Percentiles rank a stretch among this genome's conserved stretches.
Evolutionary conservation across 2,888 invertebrate genomes (phyloP).

Genomic region (Crossocerus cetratus): DNA sequence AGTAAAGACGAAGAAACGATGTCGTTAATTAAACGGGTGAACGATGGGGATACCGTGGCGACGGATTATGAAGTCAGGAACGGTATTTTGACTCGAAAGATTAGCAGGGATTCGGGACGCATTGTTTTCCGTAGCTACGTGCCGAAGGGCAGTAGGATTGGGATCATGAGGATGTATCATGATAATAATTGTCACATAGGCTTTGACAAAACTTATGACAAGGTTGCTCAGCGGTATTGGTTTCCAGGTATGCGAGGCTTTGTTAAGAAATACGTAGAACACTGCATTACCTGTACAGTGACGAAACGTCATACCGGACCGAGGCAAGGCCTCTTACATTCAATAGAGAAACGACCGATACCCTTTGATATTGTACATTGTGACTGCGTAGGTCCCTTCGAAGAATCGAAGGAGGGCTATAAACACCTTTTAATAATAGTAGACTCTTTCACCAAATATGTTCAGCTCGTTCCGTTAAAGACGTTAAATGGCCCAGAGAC

Average conservation of each 20-base stretch:
- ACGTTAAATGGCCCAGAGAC: neutral
- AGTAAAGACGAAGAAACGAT: slow-evolving; percentile 3
- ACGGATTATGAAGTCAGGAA: neutral
- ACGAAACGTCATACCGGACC: neutral
- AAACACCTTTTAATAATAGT: neutral
- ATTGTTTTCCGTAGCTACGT: too few species aligned
- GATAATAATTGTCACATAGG: neutral
- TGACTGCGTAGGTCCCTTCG: neutral
- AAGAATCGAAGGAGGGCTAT: neutral
- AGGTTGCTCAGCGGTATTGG: neutral
- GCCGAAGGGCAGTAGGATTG: too few species aligned
- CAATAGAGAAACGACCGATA: neutral
- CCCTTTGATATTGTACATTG: neutral
- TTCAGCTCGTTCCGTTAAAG: neutral
- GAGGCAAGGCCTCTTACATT: neutral
- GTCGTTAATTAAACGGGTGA: neutral
- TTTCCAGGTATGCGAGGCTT: neutral
- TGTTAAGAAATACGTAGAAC: neutral
- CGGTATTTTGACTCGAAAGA: too few species aligned
- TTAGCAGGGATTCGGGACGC: too few species aligned
- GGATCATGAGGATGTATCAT: neutral
- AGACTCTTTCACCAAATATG: neutral
- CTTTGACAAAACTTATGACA: neutral
- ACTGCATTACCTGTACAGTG: neutral
- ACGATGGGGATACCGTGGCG: neutral